Evolutionary conservation across 1,140 invertebrate genomes (phyloP).

Genomic region (Neodiprion pinetum): DNA sequence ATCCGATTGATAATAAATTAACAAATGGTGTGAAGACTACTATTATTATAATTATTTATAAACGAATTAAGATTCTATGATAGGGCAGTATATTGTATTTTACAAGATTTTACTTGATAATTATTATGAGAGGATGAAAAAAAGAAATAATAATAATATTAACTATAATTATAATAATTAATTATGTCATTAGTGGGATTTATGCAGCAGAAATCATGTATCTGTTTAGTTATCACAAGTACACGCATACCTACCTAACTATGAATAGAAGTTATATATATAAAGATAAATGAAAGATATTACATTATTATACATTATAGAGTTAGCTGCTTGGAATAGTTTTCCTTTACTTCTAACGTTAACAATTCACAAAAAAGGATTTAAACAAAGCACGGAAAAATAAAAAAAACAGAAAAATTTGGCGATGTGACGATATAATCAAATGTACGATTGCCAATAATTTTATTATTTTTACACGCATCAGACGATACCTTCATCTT

Average conservation of each 20-base stretch:
- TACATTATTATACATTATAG: constrained; percentile 62
- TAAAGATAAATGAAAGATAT: constrained; percentile 49
- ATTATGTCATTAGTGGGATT: not conserved
- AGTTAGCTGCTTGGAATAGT: constrained; percentile 60
- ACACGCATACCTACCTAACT: constrained; percentile 56
- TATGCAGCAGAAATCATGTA: constrained; percentile 45
- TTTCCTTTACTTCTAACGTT: constrained; percentile 52
- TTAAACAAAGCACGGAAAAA: not conserved
- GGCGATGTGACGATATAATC: constrained; percentile 40
- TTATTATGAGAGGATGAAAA: constrained; percentile 38
- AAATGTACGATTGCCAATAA: constrained; percentile 50
- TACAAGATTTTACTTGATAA: constrained; percentile 62
- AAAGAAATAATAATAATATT: constrained; percentile 19
- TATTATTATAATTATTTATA: constrained; percentile 36
- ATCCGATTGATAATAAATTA: constrained; percentile 55
- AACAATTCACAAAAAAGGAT: constrained; percentile 29
- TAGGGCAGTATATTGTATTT: constrained; percentile 60
- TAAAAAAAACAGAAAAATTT: not conserved
- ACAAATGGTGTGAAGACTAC: constrained; percentile 61
- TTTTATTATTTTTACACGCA: constrained; percentile 60
- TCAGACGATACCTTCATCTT: constrained; percentile 37
- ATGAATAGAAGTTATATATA: constrained; percentile 59
- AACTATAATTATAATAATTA: constrained; percentile 15
- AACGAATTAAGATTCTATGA: constrained; percentile 57
- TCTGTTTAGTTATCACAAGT: constrained; percentile 60